A percentile compares a stretch with the other conserved stretches of the same genome.
Conservation (phyloP, 2,797 vertebrate species). For the Thamnophis elegans region DNA sequence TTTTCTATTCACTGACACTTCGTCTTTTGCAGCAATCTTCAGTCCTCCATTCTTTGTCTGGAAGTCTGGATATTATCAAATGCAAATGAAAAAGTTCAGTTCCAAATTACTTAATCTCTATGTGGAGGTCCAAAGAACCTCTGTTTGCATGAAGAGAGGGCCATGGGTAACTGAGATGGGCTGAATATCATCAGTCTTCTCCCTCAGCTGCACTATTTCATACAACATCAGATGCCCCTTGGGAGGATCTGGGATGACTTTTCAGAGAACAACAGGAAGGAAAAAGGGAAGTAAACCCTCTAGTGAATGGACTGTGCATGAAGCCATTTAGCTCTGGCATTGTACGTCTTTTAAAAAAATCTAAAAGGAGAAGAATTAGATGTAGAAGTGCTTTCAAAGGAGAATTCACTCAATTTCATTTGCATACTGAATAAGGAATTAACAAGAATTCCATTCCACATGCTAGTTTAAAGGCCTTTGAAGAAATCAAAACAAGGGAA, state of each 20-base stretch:
- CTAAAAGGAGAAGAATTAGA: not conserved
- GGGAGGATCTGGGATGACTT: too few relatives aligned
- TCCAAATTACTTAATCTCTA: not conserved
- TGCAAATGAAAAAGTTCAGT: not conserved
- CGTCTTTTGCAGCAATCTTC: not conserved
- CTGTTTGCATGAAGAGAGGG: not conserved
- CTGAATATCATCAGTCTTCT: not conserved
- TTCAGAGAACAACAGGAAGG: not conserved
- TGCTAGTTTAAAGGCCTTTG: slow-evolving; percentile 37
- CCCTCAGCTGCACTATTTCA: not conserved
- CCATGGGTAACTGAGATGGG: not conserved
- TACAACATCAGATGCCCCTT: not conserved
- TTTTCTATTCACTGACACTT: not conserved
- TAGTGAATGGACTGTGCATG: too few relatives aligned
- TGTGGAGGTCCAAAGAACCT: not conserved
- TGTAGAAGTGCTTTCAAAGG: slow-evolving; percentile 20
- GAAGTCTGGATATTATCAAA: not conserved
- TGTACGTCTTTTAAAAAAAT: not conserved
- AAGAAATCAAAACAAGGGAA: slow-evolving; percentile 42
- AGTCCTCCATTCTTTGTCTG: not conserved
- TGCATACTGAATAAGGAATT: slow-evolving; percentile 27
- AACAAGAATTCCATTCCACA: slow-evolving; percentile 33
- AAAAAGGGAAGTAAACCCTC: not conserved
- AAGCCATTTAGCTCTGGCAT: not conserved
- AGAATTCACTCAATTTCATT: slow-evolving; percentile 29